Evolutionary conservation across 2,113 vertebrate species (phyloP), one percentile per base, ranked within the genome.

Genomic region (Promerops cafer): DNA sequence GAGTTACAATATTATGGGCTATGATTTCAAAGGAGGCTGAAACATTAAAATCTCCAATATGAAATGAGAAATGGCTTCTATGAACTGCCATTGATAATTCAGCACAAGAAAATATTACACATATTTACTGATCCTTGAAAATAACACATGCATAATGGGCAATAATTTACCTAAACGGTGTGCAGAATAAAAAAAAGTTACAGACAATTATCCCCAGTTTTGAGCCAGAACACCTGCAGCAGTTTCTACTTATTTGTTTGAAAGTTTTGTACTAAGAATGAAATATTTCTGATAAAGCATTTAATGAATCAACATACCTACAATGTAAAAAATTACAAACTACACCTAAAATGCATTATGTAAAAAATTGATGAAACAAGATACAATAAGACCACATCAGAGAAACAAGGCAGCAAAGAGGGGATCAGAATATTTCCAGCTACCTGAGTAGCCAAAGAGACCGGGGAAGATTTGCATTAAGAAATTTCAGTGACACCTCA

Each of bases 81-180:
- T 33, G 10, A 76, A 86, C 54, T 69, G 13, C 13, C 60, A 66
- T 1, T 54, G 68, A 66, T 33, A 86, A 80, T 1, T 1, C 10
- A 79, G 70, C 16, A 75, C 14, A 68, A 53, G 7, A 74, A 91
- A 78, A 64, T 47, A 83, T 10, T 33, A n/a, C 6, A 52, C 3
- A 17, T 5, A 9, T 35, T 60, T 47, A 54, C 16, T 4, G 23
- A 52, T 44, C 12, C 9, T 30, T 47, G 50, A 27, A 50, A 74
- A 23, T 13, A 70, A 28, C 27, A 18, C 4, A 31, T 16, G 4
- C 11, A 22, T 14, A 82, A 42, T 0, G 1, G 11, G 5, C 7
- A 65, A 28, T 53, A 47, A 59, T 42, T 66, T 80, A 61, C 30
- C 52, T 71, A 82, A 91, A 74, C 3, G 19, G 17, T 20, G 20